Evolutionary conservation across 1,140 invertebrate species (phyloP), one percentile per base, ranked within the genome.

Genomic region (Anagrus nilaparvatae): DNA sequence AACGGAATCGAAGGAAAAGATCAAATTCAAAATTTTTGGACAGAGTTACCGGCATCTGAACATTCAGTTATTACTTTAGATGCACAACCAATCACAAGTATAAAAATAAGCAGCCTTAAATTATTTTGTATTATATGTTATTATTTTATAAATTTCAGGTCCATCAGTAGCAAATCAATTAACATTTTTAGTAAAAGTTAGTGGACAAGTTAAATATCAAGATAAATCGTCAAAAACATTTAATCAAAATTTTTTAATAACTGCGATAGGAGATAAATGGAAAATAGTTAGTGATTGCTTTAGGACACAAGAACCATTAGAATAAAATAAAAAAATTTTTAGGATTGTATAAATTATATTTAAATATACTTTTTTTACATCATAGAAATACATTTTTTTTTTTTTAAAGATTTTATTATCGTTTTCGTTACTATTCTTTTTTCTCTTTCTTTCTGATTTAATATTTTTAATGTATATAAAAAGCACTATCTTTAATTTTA

Each of bases 241-340:
- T 51, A 77, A 82, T 53, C 85, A 92, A 64, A 82, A 77, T 6
- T 90, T 91, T 53, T 63, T 89, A 2, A 77, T 92, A 20, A 86
- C 85, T 1, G 84, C 82, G 12, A 75, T 83, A 51, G 81, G 76
- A 19, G 83, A 87, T 44, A 87, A 87, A 56, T 91, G 86, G 86
- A 89, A 88, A 68, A 87, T 92, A 47, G 84, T 84, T 18, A 86
- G 78, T 34, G 87, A 91, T 58, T 82, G 77, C 50, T 87, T 82
- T 52, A 71, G 86, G 56, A 68, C 82, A 53, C 82, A 87, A 72
- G 78, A 82, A 52, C 23, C 50, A n/a, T 23, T 54, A 27, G 53
- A 59, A 9, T 20, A 19, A 17, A 23, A 33, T 41, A 18, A 34
- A 25, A 41, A 20, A 13, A 18, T 37, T 28, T 37, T 14, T 29